Percentiles rank a stretch among this genome's conserved stretches.
Conservation (phyloP, 2,113 vertebrate genomes). For the Eurypyga helias region DNA sequence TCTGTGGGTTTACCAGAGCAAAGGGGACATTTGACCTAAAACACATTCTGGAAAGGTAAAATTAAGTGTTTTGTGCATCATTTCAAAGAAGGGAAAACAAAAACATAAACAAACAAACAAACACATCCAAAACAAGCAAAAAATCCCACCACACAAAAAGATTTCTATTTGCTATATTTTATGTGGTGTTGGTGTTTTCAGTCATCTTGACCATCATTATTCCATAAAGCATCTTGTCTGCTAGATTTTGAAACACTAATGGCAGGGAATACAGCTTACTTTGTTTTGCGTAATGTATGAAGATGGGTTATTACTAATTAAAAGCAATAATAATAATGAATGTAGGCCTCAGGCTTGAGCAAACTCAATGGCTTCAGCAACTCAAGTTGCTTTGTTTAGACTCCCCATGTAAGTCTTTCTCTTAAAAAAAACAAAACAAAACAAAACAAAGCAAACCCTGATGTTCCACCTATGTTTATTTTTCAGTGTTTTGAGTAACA, state of each 20-base stretch:
- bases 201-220: neutral
- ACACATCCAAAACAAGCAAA: no score
- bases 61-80: neutral
- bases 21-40: neutral
- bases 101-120: neutral
- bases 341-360: neutral
- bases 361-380: neutral
- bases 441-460: neutral
- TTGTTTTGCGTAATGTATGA: slow-evolving; percentile 5
- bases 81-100: neutral
- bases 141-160: no score
- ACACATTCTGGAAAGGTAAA: neutral
- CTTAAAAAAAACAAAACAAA: neutral
- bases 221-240: neutral
- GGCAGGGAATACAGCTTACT: neutral
- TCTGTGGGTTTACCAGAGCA: neutral
- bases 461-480: neutral
- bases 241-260: neutral
- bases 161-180: neutral
- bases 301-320: neutral
- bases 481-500: neutral
- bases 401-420: neutral
- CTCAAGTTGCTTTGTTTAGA: neutral
- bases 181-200: neutral
- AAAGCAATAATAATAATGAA: neutral